Evolutionary conservation across 1,140 invertebrate species (phyloP).

Genomic region (Drosophila watanabei): DNA sequence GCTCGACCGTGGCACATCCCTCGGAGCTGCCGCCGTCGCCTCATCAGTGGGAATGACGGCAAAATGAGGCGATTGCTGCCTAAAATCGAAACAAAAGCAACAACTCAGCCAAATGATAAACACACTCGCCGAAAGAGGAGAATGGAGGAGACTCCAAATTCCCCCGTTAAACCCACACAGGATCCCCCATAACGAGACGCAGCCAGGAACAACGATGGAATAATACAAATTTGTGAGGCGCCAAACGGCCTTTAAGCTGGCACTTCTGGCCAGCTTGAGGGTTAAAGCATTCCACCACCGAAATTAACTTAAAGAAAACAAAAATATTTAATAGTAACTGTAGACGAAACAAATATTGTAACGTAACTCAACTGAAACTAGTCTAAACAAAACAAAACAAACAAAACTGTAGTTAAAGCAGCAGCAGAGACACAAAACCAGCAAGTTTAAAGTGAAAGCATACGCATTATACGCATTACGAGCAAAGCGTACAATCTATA

Average conservation of each 20-base stretch:
- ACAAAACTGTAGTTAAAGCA: constrained; percentile 56
- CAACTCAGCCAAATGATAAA: constrained; percentile 46
- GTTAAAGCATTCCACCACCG: constrained; percentile 80
- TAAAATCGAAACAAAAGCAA: constrained; percentile 77
- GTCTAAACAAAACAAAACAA: constrained; percentile 67
- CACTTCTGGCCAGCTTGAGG: constrained; percentile 41
- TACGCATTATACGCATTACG: constrained; percentile 28
- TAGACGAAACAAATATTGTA: constrained; percentile 64
- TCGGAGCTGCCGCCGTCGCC: constrained; percentile 98
- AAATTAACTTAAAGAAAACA: constrained; percentile 57
- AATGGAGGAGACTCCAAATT: constrained; percentile 4
- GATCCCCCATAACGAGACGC: constrained; percentile 13
- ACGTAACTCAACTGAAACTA: constrained; percentile 82
- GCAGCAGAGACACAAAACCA: constrained; percentile 53
- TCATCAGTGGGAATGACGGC: constrained; percentile 97
- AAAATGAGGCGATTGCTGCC: constrained; percentile 86
- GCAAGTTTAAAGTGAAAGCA: constrained; percentile 35
- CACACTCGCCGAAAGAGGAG: constrained; percentile 23
- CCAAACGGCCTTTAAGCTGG: constrained; percentile 50
- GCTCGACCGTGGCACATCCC: constrained; percentile 98
- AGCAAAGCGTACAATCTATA: constrained; percentile 34
- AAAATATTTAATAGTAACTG: constrained; percentile 54
- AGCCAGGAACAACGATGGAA: constrained; percentile 64
- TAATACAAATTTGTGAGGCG: constrained; percentile 58
- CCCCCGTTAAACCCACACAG: constrained; percentile 18